Percentiles rank a stretch among this genome's conserved stretches.
These are phyloP conservation scores for Priocnemis perturbator DNA, from an alignment of 2,888 invertebrate genomes.

Conservation along the genomic window DNA sequence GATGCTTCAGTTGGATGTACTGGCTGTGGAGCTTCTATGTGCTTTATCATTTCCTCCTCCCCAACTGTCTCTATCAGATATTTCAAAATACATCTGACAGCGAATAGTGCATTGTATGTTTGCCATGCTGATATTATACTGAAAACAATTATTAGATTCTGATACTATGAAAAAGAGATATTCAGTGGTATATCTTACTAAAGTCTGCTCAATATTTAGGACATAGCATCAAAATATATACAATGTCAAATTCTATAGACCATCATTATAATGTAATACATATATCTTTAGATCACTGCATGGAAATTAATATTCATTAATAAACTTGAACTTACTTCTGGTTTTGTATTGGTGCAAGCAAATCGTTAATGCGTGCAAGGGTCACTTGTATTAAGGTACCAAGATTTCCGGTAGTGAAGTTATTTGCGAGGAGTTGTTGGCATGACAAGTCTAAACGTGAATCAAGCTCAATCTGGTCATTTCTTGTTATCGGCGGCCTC, in stretches of 20 bases:
- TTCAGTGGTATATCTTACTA: too few relatives aligned
- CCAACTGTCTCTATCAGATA: constrained; percentile 93
- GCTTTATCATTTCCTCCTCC: constrained; percentile 90
- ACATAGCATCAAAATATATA: too few relatives aligned
- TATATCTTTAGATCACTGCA: constrained; percentile 2
- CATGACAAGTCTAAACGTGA: constrained; percentile 85
- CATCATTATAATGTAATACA: neutral
- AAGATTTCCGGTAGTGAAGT: constrained; percentile 92
- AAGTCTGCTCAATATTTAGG: neutral
- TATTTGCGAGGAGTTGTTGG: constrained; percentile 88
- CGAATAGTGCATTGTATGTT: constrained; percentile 94
- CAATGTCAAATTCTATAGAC: neutral
- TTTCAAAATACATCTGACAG: constrained; percentile 89
- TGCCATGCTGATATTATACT: constrained; percentile 93
- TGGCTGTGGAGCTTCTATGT: constrained; percentile 82
- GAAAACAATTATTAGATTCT: constrained; percentile 62
- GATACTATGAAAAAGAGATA: neutral
- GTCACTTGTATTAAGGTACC: constrained; percentile 92
- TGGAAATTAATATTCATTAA: neutral
- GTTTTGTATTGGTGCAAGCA: constrained; percentile 89
- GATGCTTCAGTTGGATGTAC: constrained; percentile 68
- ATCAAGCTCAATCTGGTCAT: constrained; percentile 80
- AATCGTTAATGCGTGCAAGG: constrained; percentile 86
- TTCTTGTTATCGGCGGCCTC: constrained; percentile 86
- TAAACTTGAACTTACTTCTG: constrained; percentile 84